These are phyloP conservation scores for Ganaspis sp. DNA, from an alignment of 1,140 invertebrate genomes.

Conservation along the genomic window DNA sequence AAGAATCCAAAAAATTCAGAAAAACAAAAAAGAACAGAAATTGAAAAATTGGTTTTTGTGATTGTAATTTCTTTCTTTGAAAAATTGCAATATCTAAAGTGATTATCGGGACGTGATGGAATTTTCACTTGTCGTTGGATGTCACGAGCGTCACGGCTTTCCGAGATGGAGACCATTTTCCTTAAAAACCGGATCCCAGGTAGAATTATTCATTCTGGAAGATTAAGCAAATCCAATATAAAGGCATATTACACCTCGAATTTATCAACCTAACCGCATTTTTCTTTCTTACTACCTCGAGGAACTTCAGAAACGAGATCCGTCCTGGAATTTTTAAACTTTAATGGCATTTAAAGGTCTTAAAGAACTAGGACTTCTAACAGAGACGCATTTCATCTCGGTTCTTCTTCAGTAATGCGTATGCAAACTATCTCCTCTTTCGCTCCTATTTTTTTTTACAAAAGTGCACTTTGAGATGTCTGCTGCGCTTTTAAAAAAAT, in stretches of 20 bases:
- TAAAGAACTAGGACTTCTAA: background rate
- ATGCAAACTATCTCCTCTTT: constrained; percentile 11
- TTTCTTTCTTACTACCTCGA: background rate
- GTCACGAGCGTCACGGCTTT: background rate
- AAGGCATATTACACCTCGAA: background rate
- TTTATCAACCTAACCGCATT: background rate
- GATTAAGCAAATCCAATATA: constrained; percentile 15
- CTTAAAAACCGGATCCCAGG: background rate
- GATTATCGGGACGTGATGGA: background rate
- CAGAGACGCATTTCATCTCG: background rate
- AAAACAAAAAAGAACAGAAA: too few relatives aligned
- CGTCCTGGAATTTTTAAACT: background rate
- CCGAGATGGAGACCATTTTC: background rate
- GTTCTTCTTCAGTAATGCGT: constrained; percentile 5
- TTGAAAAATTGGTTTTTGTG: background rate
- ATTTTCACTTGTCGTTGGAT: background rate
- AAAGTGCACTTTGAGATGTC: background rate
- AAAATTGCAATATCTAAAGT: background rate
- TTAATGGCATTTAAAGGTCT: background rate
- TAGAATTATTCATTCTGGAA: constrained; percentile 5
- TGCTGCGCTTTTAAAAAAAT: constrained; percentile 12
- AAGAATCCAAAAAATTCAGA: too few relatives aligned
- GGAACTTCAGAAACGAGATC: background rate
- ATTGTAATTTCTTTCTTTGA: background rate
- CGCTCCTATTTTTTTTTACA: background rate